Percentiles rank a stretch among this genome's conserved stretches.
Conservation (phyloP, 2,797 vertebrate species). For the Falco berigora region DNA sequence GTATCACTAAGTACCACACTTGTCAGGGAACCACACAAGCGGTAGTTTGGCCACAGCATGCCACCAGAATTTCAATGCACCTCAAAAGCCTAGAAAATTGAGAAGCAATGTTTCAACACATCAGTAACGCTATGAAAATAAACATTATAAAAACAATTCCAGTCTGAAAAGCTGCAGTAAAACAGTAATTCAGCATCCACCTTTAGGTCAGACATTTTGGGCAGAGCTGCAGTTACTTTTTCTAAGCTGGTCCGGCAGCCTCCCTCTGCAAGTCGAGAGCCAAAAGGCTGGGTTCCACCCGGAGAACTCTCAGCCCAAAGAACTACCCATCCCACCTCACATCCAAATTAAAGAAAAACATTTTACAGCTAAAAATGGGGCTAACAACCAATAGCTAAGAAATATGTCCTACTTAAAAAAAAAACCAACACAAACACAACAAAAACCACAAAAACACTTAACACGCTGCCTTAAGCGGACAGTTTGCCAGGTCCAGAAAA, state of each 20-base stretch:
- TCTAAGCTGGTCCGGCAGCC: too few relatives aligned
- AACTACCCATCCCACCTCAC: fast-evolving
- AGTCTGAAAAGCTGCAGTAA: not conserved
- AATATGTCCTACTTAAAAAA: not conserved
- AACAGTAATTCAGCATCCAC: not conserved
- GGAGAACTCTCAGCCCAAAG: fast-evolving
- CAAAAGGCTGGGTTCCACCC: fast-evolving
- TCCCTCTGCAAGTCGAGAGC: fast-evolving
- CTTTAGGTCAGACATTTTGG: fast-evolving
- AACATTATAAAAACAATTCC: too few relatives aligned
- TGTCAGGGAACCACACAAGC: not conserved
- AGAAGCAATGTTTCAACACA: fast-evolving
- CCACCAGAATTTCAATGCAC: not conserved
- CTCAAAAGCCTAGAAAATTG: fast-evolving
- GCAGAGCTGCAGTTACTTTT: fast-evolving
- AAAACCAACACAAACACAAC: too few relatives aligned
- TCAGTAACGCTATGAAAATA: fast-evolving
- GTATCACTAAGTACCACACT: not conserved
- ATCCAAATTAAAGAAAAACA: fast-evolving
- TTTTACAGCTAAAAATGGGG: fast-evolving
- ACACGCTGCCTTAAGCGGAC: fast-evolving
- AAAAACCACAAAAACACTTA: too few relatives aligned
- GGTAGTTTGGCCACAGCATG: fast-evolving
- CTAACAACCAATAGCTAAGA: fast-evolving
- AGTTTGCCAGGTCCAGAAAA: fast-evolving